Percentiles rank a stretch among this genome's conserved stretches.
Evolutionary conservation across 2,113 vertebrate genomes (phyloP).

Genomic region (Eudyptes chrysolophus): DNA sequence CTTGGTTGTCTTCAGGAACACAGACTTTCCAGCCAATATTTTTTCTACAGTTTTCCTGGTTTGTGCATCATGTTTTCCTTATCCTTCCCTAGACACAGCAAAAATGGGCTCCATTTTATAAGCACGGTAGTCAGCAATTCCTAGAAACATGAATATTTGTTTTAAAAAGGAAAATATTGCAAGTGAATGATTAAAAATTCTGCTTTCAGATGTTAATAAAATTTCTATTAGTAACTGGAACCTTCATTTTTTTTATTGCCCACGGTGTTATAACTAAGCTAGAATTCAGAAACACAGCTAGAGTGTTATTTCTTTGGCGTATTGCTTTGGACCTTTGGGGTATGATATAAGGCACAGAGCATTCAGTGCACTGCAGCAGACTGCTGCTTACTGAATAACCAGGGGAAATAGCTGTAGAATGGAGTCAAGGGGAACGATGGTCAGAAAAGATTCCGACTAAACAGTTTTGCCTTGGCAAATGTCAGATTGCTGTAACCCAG

Average conservation of each 20-base stretch:
- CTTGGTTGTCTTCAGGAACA: conserved; percentile 35
- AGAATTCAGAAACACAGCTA: neutral
- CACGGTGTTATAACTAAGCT: neutral
- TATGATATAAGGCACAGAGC: conserved; percentile 27
- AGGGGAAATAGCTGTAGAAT: conserved; percentile 9
- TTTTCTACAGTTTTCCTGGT: conserved; percentile 24
- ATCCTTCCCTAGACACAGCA: conserved; percentile 17
- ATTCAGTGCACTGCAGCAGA: neutral
- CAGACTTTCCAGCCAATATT: conserved; percentile 2
- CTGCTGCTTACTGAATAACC: conserved; percentile 17
- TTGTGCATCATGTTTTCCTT: conserved; percentile 49
- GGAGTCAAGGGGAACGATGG: neutral
- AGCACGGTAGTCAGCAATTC: conserved; percentile 36
- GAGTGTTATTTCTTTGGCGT: conserved; percentile 8
- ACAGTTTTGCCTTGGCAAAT: neutral
- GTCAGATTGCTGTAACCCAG: neutral
- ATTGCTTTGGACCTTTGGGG: conserved; percentile 46
- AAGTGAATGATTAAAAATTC: neutral
- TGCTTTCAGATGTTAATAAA: neutral
- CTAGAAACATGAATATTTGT: conserved; percentile 35
- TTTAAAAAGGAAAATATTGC: conserved; percentile 43
- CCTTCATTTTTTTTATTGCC: neutral
- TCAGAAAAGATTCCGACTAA: neutral
- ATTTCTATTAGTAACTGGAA: conserved; percentile 31
- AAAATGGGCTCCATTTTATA: conserved; percentile 34